A percentile compares a stretch with the other conserved stretches of the same genome.
Conservation (phyloP, 2,797 vertebrate species). For the Leuciscus waleckii region DNA sequence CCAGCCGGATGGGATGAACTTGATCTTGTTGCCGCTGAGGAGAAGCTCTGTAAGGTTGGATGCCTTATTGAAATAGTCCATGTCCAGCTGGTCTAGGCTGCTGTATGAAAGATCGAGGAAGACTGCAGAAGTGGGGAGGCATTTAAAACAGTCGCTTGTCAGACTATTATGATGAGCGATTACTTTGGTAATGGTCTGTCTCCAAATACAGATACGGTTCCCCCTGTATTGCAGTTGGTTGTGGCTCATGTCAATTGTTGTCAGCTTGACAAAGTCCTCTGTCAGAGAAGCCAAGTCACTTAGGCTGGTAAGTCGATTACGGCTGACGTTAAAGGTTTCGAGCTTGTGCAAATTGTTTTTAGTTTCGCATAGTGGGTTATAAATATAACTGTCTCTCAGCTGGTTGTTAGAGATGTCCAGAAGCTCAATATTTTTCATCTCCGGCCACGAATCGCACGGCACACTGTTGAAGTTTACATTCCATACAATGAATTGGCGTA, state of each 20-base stretch:
- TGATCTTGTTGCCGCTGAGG: slow-evolving; percentile 87
- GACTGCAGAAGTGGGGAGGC: slow-evolving; percentile 80
- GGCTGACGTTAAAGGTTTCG: slow-evolving; percentile 71
- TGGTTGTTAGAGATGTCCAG: slow-evolving; percentile 81
- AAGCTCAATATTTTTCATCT: slow-evolving; percentile 73
- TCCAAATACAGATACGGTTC: slow-evolving; percentile 76
- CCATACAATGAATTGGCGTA: slow-evolving; percentile 75
- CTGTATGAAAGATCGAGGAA: slow-evolving; percentile 84
- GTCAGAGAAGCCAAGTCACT: slow-evolving; percentile 72
- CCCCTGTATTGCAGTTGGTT: slow-evolving; percentile 74
- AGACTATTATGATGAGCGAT: slow-evolving; percentile 79
- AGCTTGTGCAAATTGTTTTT: slow-evolving; percentile 71
- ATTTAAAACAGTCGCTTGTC: slow-evolving; percentile 68
- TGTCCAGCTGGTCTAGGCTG: slow-evolving; percentile 79
- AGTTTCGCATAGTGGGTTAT: slow-evolving; percentile 80
- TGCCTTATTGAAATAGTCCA: slow-evolving; percentile 77
- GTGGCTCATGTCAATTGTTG: slow-evolving; percentile 77
- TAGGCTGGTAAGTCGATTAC: slow-evolving; percentile 78
- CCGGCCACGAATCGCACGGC: slow-evolving; percentile 84
- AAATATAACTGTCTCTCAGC: slow-evolving; percentile 70
- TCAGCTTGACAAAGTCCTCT: slow-evolving; percentile 72
- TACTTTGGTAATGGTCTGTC: slow-evolving; percentile 73
- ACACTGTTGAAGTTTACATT: slow-evolving; percentile 84
- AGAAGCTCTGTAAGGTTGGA: slow-evolving; percentile 72
- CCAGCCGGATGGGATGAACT: slow-evolving; percentile 87